Base-by-base conservation (phyloP, 2,888 invertebrate genomes). In the Caenorhabditis sp. region DNA sequence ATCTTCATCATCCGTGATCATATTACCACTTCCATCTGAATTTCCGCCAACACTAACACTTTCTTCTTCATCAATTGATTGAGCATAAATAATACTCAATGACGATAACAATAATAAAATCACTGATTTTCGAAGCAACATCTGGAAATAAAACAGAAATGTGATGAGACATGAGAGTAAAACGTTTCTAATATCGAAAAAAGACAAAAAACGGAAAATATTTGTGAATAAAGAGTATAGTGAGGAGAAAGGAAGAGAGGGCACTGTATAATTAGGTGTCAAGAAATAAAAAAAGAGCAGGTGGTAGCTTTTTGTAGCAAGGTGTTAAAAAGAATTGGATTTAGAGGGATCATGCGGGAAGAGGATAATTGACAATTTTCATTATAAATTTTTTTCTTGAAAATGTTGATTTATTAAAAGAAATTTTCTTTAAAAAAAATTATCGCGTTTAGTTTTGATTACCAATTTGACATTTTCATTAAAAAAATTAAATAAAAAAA, bases 51-150 rank as follows among this genome's bases (percentile, higher is more conserved):
- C 70, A 31, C 73, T 70, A 63, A 78, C 76, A 54, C 70, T 60
- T 63, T 78, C 78, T 53, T 78, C 78, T 61, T 78, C 78, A 63
- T 78, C 78, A 43, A 73, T 70, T 56, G 78, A 78, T 57, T 78
- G 78, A 1, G 78, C 68, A 25, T 56, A 69, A 36, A 60, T 49
- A n/a, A 59, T 25, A 38, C 43, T 43, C 52, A 59, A 26, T 25
- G 53, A 58, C n/a, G 67, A 67, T 36, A 72, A 27, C 36, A 72
- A 52, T 12, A 72, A 57, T 52, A 72, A 53, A 56, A 72, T 43
- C 58, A 57, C 56, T 31, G 64, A 54, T 67, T 64, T 67, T 67
- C 72, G 67, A 58, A 72, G 21, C 64, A 72, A 64, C 72, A 72
- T 72, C 43, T 43, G 17, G 10, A 31, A 31, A 31, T 7, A 31